Evolutionary conservation across 1,140 invertebrate species (phyloP).

Genomic region (Atta texana): DNA sequence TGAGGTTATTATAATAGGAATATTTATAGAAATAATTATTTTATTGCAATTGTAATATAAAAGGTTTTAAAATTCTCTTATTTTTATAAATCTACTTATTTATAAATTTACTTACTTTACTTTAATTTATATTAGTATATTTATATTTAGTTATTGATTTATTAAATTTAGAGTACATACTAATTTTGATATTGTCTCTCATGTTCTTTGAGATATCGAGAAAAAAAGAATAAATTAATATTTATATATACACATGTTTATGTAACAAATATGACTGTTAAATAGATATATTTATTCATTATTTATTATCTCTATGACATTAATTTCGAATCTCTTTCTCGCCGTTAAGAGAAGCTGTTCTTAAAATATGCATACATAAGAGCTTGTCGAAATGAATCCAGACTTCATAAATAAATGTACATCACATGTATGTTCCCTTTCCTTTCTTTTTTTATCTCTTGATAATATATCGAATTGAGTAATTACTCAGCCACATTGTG

Average conservation of each 20-base stretch:
- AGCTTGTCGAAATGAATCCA: slow-evolving; percentile 18
- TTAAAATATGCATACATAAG: slow-evolving; percentile 38
- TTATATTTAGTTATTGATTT: not conserved
- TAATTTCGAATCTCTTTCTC: not conserved
- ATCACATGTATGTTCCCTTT: slow-evolving; percentile 44
- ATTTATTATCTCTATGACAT: slow-evolving; percentile 5
- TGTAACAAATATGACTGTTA: not conserved
- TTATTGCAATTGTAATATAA: not conserved
- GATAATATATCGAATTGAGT: slow-evolving; percentile 69
- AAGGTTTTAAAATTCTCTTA: not conserved
- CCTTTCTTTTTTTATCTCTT: slow-evolving; percentile 24
- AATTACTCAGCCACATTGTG: slow-evolving; percentile 56
- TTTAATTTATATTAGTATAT: too few relatives aligned
- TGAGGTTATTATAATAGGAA: not conserved
- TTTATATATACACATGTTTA: not conserved
- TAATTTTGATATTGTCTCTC: not conserved
- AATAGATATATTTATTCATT: not conserved
- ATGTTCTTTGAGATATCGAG: not conserved
- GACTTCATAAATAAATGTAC: slow-evolving; percentile 53
- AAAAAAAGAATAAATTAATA: not conserved
- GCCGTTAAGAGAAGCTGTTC: not conserved
- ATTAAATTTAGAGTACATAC: not conserved
- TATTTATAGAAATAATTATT: not conserved
- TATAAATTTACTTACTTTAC: not conserved
- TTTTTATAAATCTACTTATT: not conserved